These are phyloP conservation scores for Trialeurodes vaporariorum DNA, from an alignment of 1,140 invertebrate genomes.

Conservation along the genomic window DNA sequence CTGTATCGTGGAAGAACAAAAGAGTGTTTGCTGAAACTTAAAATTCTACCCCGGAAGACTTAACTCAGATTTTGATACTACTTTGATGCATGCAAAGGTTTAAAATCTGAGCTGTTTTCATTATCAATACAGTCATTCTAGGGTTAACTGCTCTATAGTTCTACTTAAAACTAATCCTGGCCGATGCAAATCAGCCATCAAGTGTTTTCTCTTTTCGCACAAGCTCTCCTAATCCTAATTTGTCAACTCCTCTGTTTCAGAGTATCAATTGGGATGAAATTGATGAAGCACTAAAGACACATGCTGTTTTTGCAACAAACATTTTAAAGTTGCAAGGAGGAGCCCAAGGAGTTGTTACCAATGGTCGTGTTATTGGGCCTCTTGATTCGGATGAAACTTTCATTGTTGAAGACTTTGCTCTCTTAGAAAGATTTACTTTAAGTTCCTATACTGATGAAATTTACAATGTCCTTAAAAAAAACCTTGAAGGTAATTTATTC, in stretches of 20 bases:
- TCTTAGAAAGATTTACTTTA: slow-evolving; percentile 71
- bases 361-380: slow-evolving; percentile 85
- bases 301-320: slow-evolving; percentile 39
- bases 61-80: no score
- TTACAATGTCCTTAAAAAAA: slow-evolving; percentile 44
- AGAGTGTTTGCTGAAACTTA: no score
- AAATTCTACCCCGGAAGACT: no score
- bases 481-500: slow-evolving; percentile 19
- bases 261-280: slow-evolving; percentile 18
- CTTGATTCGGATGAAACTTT: slow-evolving; percentile 65
- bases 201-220: no score
- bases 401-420: slow-evolving; percentile 77
- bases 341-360: slow-evolving; percentile 61
- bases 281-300: slow-evolving; percentile 36
- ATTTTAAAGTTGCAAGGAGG: slow-evolving; percentile 41
- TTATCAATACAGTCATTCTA: no score
- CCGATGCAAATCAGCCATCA: no score
- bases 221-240: no score
- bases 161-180: no score
- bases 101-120: no score
- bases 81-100: no score
- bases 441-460: slow-evolving; percentile 68
- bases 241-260: slow-evolving; percentile 11
- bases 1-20: no score
- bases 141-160: no score